Conservation (phyloP, 2,797 vertebrate genomes). For the Cottoperca gobio region DNA sequence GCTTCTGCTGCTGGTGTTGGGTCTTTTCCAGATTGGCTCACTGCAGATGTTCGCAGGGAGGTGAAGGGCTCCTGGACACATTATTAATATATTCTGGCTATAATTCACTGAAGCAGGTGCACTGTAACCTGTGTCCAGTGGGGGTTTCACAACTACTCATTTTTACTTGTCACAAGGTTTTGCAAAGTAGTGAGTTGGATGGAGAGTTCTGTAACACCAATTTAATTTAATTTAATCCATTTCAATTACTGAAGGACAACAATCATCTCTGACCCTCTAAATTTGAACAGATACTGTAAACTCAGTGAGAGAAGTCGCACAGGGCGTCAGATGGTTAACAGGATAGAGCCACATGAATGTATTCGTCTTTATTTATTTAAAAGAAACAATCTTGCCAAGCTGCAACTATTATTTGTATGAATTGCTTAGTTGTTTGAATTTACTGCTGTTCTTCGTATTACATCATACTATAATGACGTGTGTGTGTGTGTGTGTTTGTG, state of each 20-base stretch:
- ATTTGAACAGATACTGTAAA: too few relatives aligned
- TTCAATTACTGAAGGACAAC: not conserved
- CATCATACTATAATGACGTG: too few relatives aligned
- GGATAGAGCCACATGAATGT: too few relatives aligned
- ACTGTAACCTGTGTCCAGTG: not conserved
- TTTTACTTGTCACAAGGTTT: not conserved
- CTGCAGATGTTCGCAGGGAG: conserved; percentile 42
- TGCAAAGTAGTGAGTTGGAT: not conserved
- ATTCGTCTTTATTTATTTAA: too few relatives aligned
- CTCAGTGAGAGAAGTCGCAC: too few relatives aligned
- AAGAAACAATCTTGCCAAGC: too few relatives aligned
- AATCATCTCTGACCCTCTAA: not conserved
- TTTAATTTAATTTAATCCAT: not conserved
- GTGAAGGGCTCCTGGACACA: conserved; percentile 8
- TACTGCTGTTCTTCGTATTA: too few relatives aligned
- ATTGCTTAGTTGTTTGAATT: too few relatives aligned
- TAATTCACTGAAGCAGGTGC: not conserved
- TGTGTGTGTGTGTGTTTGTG: too few relatives aligned
- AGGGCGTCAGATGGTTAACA: too few relatives aligned
- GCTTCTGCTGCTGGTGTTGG: conserved; percentile 6
- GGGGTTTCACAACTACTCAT: not conserved
- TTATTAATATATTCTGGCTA: not conserved
- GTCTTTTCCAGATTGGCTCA: conserved; percentile 14
- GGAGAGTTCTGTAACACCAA: not conserved
- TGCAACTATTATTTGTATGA: too few relatives aligned